These are phyloP conservation scores for Siderastrea radians DNA, from an alignment of 92 coral and sea anemone species.

Conservation along the genomic window DNA sequence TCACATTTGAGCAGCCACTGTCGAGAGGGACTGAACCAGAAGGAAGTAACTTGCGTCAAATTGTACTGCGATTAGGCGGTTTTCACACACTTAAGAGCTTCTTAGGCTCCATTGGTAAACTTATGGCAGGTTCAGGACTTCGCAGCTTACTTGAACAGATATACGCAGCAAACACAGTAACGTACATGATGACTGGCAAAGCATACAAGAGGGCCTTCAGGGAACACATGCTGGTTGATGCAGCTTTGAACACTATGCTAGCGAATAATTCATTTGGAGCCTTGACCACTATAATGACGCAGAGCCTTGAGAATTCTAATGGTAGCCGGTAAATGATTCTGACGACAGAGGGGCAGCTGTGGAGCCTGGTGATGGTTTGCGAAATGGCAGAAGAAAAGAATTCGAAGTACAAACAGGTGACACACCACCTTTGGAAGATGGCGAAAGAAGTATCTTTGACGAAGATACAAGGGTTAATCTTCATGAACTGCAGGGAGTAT, in stretches of 20 bases:
- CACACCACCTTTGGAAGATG: no score
- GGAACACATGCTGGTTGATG: not conserved
- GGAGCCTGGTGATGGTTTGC: no score
- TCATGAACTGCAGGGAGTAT: no score
- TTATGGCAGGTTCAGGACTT: constrained; percentile 11
- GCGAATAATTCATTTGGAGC: not conserved
- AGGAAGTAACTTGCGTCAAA: constrained; percentile 21
- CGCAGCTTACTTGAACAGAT: constrained; percentile 45
- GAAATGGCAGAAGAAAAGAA: no score
- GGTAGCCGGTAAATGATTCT: no score
- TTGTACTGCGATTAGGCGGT: constrained; percentile 62
- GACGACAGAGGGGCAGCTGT: no score
- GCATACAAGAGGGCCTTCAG: not conserved
- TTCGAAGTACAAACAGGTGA: no score
- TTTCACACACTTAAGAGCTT: constrained; percentile 68
- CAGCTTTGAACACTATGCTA: not conserved
- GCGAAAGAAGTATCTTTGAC: no score
- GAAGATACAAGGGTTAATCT: no score
- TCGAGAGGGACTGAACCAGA: constrained; percentile 44
- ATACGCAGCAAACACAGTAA: constrained; percentile 60
- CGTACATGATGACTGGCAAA: constrained; percentile 46
- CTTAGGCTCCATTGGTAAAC: constrained; percentile 53
- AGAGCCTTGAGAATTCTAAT: no score
- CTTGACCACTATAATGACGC: no score
- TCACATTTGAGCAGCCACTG: constrained; percentile 34